Evolutionary conservation across 2,113 vertebrate species (phyloP).

Genomic region (Struthio camelus): DNA sequence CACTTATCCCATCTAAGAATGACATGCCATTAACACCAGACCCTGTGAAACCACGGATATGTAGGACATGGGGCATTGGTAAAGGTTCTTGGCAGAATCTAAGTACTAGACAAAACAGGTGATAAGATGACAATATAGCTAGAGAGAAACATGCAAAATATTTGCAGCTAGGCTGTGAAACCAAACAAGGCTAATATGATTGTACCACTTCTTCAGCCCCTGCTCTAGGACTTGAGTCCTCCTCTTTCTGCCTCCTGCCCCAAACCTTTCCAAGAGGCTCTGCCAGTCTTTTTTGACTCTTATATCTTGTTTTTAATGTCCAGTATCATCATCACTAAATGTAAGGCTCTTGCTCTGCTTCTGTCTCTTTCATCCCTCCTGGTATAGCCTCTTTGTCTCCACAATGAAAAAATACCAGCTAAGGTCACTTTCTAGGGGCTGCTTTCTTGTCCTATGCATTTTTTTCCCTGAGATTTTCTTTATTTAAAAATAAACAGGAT

Average conservation of each 20-base stretch:
- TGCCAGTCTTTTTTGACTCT: neutral
- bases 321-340: neutral
- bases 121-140: neutral
- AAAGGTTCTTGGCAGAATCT: too few relatives aligned
- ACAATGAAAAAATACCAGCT: neutral
- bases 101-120: neutral
- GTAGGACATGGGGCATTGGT: too few relatives aligned
- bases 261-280: neutral
- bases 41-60: too few relatives aligned
- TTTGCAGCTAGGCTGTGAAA: neutral
- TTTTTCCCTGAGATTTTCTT: neutral
- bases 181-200: neutral
- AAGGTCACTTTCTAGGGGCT: neutral
- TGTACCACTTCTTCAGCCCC: neutral
- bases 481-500: neutral
- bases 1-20: too few relatives aligned
- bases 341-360: neutral
- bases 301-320: neutral
- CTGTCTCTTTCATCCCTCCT: neutral
- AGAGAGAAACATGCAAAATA: neutral
- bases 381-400: neutral
- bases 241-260: neutral
- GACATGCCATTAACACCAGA: too few relatives aligned
- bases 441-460: constrained; percentile 1
- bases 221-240: neutral